Percentiles rank a stretch among this genome's conserved stretches.
Evolutionary conservation across 2,888 invertebrate species (phyloP).

Genomic region (Dorcus parallelipipedus): DNA sequence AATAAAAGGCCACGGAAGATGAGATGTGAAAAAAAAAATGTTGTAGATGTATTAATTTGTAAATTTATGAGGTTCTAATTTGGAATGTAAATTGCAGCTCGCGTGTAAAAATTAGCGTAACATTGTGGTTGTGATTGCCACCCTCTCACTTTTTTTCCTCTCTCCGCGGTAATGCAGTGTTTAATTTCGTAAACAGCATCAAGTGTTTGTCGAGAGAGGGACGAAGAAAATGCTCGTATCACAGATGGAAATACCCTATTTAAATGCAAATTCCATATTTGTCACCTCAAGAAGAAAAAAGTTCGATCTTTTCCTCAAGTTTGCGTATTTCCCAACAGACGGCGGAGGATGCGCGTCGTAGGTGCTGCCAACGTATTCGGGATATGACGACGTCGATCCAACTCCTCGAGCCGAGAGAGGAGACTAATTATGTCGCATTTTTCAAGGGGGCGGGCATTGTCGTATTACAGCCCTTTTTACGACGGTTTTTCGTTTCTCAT

Average conservation of each 20-base stretch:
- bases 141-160: neutral
- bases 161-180: conserved; percentile 25
- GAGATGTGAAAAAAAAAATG: too few species aligned
- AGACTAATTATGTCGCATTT: conserved; percentile 26
- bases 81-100: neutral
- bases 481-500: neutral
- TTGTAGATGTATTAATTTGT: too few species aligned
- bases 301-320: conserved; percentile 47
- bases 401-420: conserved; percentile 8
- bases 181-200: conserved; percentile 41
- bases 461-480: neutral
- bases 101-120: neutral
- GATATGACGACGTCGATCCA: conserved; percentile 26
- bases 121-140: conserved; percentile 1
- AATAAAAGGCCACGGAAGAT: too few species aligned
- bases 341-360: conserved; percentile 6
- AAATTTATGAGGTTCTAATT: neutral
- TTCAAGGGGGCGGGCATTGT: conserved; percentile 11
- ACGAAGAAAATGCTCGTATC: conserved; percentile 45
- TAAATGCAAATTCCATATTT: conserved; percentile 67
- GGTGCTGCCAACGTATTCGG: conserved; percentile 25
- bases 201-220: conserved; percentile 42
- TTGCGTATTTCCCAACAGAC: conserved; percentile 47
- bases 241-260: conserved; percentile 65
- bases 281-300: conserved; percentile 53